phyloP scores from a whole-genome alignment of 1,140 invertebrate genomes.

The Neuroterus valhalla region DNA sequence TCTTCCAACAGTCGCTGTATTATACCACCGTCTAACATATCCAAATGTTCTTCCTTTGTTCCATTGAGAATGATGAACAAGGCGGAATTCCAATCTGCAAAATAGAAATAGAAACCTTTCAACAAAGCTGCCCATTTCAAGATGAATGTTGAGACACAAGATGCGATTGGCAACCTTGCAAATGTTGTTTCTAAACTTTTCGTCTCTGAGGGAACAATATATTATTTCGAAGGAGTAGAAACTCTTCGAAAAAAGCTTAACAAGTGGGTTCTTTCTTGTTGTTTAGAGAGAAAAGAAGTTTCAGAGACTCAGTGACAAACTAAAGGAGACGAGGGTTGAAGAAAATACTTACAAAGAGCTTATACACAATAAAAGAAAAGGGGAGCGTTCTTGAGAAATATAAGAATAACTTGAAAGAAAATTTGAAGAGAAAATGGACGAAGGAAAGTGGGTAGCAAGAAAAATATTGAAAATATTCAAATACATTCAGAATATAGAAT shows the following conservation, averaged over 20 bases:
- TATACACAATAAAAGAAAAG: conserved; percentile 2
- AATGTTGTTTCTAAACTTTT: conserved; percentile 16
- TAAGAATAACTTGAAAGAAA: neutral
- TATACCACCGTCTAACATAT: conserved; percentile 98
- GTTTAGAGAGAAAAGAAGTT: neutral
- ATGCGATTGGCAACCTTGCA: neutral
- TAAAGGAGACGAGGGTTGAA: neutral
- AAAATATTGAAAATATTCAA: too few species aligned
- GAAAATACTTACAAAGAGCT: neutral
- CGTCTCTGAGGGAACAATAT: neutral
- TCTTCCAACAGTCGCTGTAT: conserved; percentile 97
- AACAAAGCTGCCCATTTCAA: neutral
- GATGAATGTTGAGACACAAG: conserved; percentile 1
- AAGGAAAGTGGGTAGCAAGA: too few species aligned
- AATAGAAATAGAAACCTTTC: conserved; percentile 54
- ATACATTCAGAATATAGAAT: too few species aligned
- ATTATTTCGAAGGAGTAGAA: neutral
- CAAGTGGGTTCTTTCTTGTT: conserved; percentile 2
- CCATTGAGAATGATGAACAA: conserved; percentile 98
- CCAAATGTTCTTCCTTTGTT: conserved; percentile 97
- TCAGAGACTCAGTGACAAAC: neutral
- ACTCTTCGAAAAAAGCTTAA: conserved; percentile 15
- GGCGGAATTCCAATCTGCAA: conserved; percentile 97
- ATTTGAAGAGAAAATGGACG: neutral
- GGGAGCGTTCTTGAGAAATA: neutral